A percentile compares a stretch with the other conserved stretches of the same genome.
Conservation (phyloP, 2,888 invertebrate genomes). For the Linnaemya tessellans region DNA sequence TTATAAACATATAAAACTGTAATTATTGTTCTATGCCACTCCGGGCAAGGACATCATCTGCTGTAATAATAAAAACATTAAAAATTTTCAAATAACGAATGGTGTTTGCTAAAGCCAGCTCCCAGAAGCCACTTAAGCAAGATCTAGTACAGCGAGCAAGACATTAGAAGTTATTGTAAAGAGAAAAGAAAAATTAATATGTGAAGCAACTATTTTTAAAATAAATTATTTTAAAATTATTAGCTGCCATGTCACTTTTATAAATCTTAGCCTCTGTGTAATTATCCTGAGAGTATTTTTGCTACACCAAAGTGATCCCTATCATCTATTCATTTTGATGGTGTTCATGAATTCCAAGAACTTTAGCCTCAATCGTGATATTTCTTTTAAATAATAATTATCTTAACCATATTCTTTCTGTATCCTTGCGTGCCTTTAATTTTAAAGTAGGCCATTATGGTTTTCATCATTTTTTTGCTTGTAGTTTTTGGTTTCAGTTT, state of each 20-base stretch:
- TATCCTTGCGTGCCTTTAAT: background rate
- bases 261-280: too few species aligned
- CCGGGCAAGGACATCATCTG: constrained; percentile 49
- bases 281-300: too few species aligned
- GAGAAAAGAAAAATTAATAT: too few species aligned
- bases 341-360: too few species aligned
- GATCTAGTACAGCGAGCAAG: constrained; percentile 23
- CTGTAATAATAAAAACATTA: constrained; percentile 17
- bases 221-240: too few species aligned
- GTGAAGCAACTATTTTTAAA: too few species aligned
- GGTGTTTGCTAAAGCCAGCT: constrained; percentile 7
- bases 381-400: background rate
- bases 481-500: background rate
- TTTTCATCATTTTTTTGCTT: background rate
- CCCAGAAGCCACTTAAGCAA: constrained; percentile 6
- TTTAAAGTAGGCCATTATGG: background rate
- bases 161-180: constrained; percentile 14
- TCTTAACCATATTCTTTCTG: background rate
- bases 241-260: too few species aligned
- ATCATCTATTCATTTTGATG: too few species aligned
- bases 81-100: constrained; percentile 23
- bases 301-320: too few species aligned
- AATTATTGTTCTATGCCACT: constrained; percentile 24
- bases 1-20: constrained; percentile 20
- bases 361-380: too few species aligned